A percentile compares a stretch with the other conserved stretches of the same genome.
Conservation (phyloP, 2,888 invertebrate species). For the Amphipyra tragopoginis region DNA sequence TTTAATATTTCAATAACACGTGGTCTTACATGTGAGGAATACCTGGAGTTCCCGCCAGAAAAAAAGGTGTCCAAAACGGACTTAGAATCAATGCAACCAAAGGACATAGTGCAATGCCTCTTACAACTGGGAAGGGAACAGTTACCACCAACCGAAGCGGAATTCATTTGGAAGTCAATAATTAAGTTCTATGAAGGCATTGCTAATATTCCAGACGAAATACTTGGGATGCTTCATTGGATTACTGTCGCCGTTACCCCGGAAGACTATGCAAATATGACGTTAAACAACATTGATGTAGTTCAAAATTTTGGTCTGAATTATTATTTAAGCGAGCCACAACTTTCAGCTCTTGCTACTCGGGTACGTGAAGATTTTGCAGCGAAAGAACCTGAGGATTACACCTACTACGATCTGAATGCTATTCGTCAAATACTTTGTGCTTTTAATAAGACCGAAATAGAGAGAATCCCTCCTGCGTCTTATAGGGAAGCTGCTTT, state of each 20-base stretch:
- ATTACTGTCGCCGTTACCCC: conserved; percentile 83
- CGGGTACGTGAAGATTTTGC: conserved; percentile 88
- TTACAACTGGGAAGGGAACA: conserved; percentile 76
- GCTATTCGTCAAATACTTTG: conserved; percentile 89
- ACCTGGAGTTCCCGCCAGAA: conserved; percentile 67
- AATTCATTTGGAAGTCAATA: conserved; percentile 79
- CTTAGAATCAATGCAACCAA: conserved; percentile 68
- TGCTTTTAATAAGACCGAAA: conserved; percentile 87
- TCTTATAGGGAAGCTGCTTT: conserved; percentile 87
- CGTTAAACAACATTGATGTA: conserved; percentile 86
- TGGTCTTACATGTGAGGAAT: conserved; percentile 71
- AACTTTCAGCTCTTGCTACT: conserved; percentile 84
- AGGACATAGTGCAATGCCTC: conserved; percentile 78
- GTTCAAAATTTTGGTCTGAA: conserved; percentile 89
- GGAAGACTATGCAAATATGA: conserved; percentile 86
- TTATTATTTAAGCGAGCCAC: conserved; percentile 78
- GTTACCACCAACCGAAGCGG: conserved; percentile 69
- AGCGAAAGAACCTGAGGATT: conserved; percentile 88
- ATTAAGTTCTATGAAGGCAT: conserved; percentile 73
- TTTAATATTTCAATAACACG: conserved; percentile 22
- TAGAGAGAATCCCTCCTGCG: conserved; percentile 86
- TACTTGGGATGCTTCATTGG: conserved; percentile 82
- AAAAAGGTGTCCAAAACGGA: conserved; percentile 63
- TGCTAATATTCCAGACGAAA: conserved; percentile 80
- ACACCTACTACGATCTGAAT: conserved; percentile 88